phyloP scores from a whole-genome alignment of 2,113 vertebrate genomes.

The Neoarius graeffei region DNA sequence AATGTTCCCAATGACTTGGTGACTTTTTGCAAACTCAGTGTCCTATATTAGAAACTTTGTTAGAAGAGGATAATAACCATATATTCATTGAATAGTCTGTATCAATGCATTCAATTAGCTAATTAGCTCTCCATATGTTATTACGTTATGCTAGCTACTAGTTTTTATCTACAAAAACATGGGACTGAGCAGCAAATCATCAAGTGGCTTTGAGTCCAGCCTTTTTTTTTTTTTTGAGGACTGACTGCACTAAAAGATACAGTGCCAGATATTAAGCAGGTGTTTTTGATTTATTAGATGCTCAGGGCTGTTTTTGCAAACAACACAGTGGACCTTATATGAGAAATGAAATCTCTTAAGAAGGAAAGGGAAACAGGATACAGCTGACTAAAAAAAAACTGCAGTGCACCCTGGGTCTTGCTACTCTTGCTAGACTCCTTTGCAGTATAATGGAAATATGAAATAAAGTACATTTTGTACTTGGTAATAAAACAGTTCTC shows the following conservation, averaged over 20 bases:
- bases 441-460: too few species aligned
- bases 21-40: neutral
- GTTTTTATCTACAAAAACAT: neutral
- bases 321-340: neutral
- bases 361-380: neutral
- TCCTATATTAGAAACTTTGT: neutral
- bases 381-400: neutral
- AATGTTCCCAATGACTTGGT: neutral
- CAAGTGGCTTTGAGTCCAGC: neutral
- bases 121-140: neutral
- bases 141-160: too few species aligned
- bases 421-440: neutral
- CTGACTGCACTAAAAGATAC: neutral
- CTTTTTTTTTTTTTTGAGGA: neutral
- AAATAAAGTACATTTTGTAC: too few species aligned
- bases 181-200: neutral
- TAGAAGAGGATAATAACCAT: too few species aligned
- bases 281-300: neutral
- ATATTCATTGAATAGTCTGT: neutral
- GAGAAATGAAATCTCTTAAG: neutral
- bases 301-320: neutral
- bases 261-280: neutral
- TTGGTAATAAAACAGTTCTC: neutral
- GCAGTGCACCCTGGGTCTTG: neutral
- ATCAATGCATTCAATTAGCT: neutral